A percentile compares a stretch with the other conserved stretches of the same genome.
These are phyloP conservation scores for Leuctra nigra DNA, from an alignment of 2,888 invertebrate genomes.

Conservation along the genomic window DNA sequence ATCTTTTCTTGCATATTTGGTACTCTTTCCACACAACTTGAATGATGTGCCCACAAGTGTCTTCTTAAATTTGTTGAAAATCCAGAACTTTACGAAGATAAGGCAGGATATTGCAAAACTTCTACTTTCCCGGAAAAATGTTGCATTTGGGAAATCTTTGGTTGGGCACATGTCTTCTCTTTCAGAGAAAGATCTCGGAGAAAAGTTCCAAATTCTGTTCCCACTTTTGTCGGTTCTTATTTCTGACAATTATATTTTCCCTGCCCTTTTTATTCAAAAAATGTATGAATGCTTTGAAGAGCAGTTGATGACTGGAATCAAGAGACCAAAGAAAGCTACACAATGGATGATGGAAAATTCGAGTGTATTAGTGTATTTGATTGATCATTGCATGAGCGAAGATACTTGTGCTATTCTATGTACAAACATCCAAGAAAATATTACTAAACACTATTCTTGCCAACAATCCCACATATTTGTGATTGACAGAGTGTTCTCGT, in stretches of 20 bases:
- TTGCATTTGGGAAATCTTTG: background rate
- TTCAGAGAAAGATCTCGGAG: background rate
- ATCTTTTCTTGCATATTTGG: slow-evolving; percentile 36
- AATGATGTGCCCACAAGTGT: slow-evolving; percentile 45
- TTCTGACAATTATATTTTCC: slow-evolving; percentile 46
- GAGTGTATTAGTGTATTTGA: slow-evolving; percentile 50
- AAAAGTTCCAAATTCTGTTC: background rate
- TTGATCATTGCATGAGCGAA: slow-evolving; percentile 49
- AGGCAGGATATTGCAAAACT: no score
- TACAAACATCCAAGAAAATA: slow-evolving; percentile 34
- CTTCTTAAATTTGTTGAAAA: slow-evolving; percentile 36
- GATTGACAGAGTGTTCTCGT: slow-evolving; percentile 34
- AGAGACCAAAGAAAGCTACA: slow-evolving; percentile 63
- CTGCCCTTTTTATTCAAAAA: slow-evolving; percentile 44
- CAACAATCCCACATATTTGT: slow-evolving; percentile 34
- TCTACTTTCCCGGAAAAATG: no score
- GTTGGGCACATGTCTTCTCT: slow-evolving; percentile 47
- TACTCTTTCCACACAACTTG: slow-evolving; percentile 54
- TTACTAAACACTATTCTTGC: slow-evolving; percentile 36
- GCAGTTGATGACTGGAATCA: slow-evolving; percentile 55
- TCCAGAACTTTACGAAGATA: no score
- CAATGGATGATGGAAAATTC: slow-evolving; percentile 44
- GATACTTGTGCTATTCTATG: slow-evolving; percentile 34
- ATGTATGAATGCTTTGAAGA: slow-evolving; percentile 54
- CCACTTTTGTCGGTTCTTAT: background rate